A percentile compares a stretch with the other conserved stretches of the same genome.
phyloP scores from a whole-genome alignment of 2,113 vertebrate genomes.

The Planiliza haematocheilus region DNA sequence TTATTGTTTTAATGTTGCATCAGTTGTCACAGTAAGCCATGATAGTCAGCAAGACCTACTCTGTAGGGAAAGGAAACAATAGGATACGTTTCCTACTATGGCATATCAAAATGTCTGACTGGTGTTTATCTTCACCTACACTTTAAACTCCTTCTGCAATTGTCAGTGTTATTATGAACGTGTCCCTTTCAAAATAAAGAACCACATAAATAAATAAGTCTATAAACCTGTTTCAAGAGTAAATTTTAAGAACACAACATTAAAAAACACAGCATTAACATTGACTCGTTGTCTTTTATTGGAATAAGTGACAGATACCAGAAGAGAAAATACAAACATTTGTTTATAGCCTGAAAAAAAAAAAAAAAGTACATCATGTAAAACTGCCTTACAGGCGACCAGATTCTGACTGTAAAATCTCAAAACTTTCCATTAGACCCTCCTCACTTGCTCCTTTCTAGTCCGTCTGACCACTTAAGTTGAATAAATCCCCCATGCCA shows the following conservation, averaged over 20 bases:
- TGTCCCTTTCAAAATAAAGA: too few relatives aligned
- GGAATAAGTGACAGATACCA: slow-evolving; percentile 63
- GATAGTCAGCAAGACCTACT: too few relatives aligned
- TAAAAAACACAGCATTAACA: slow-evolving; percentile 16
- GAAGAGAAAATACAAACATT: slow-evolving; percentile 76
- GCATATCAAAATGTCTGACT: too few relatives aligned
- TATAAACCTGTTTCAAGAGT: background rate
- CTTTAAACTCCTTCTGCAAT: too few relatives aligned
- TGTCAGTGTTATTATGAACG: too few relatives aligned
- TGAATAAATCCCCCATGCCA: background rate
- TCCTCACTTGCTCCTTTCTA: background rate
- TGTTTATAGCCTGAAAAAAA: slow-evolving; percentile 64
- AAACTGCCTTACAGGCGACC: slow-evolving; percentile 64
- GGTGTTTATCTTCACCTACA: too few relatives aligned
- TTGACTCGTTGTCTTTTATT: slow-evolving; percentile 74
- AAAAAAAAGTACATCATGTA: slow-evolving; percentile 48
- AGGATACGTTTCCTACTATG: too few relatives aligned
- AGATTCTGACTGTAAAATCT: slow-evolving; percentile 49
- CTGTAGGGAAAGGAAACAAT: too few relatives aligned
- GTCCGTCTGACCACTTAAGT: background rate
- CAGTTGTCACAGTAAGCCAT: too few relatives aligned
- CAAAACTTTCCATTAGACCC: slow-evolving; percentile 42
- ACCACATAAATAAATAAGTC: too few relatives aligned
- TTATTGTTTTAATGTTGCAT: too few relatives aligned
- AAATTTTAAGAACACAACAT: background rate